Base-by-base conservation (phyloP, 2,888 invertebrate species). In the Pterostichus niger region DNA sequence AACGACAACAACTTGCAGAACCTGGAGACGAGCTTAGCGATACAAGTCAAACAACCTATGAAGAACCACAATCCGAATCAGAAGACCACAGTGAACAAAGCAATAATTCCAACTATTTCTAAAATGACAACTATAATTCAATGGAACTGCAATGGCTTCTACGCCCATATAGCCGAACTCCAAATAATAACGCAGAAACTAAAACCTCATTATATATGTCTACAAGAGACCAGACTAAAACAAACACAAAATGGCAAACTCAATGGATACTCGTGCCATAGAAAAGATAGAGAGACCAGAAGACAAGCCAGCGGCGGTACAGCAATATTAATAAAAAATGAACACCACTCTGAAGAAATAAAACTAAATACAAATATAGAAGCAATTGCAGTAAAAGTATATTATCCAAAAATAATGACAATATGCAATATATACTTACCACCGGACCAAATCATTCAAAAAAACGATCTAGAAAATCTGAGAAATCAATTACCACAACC, bases 391-490 rank as follows among this genome's bases (percentile, higher is more conserved):
- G 24, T 75, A 6, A 82, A 35, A 61, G 35, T 84, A 17, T 24
- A 17, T 15, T 40, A 78, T 1, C 84, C 84, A 6, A 15, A 54
- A 2, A 9, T 64, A 82, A 35, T 83, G 2, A 73, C 83, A 0
- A 77, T 85, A 2, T 85, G 86, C 52, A 85, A 85, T 44, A 24
- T 85, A 4, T 85, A 85, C 24, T 6, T 85, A 0, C 84, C 85
- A 7, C 71, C 71, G 4, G 84, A 71, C 13, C 15, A 33, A 33
- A 71, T 2, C 10, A n/a, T 44, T 24, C 6, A 71, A 15, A 15
- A 15, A 10, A 7, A 35, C 6, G 17, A 35, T 9, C 11, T 86
- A 10, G 31, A 33, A 6, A 7, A 83, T 9, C 10, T 85, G 6
- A 82, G 82, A 1, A 35, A 78, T 0, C 83, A 85, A 83, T 79